A percentile compares a stretch with the other conserved stretches of the same genome.
Evolutionary conservation across 2,888 invertebrate species (phyloP).

Genomic region (Sinopyrophorus schimmeli): DNA sequence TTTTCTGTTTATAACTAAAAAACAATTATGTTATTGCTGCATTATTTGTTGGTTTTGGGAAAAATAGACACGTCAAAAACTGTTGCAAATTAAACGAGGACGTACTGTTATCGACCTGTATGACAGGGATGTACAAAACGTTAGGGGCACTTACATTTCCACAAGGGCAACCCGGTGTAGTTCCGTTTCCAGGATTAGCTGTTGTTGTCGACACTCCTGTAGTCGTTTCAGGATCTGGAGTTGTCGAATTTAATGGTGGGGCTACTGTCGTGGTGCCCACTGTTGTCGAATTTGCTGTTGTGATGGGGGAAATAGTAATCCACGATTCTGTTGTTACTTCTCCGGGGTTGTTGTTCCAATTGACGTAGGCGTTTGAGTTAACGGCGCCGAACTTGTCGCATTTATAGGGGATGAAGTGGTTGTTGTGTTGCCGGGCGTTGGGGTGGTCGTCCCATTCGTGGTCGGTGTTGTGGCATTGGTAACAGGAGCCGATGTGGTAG

Average conservation of each 20-base stretch:
- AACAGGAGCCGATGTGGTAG: neutral
- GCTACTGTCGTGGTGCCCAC: neutral
- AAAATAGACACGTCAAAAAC: constrained; percentile 18
- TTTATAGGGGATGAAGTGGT: neutral
- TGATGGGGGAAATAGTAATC: neutral
- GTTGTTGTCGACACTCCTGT: neutral
- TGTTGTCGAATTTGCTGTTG: neutral
- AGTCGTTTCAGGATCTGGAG: neutral
- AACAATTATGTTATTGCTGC: too few species aligned
- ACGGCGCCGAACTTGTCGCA: neutral
- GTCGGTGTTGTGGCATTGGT: neutral
- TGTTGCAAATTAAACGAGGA: constrained; percentile 5
- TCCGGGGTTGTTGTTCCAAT: too few species aligned
- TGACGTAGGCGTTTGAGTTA: too few species aligned
- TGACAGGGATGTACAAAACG: constrained; percentile 15
- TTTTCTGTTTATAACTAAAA: too few species aligned
- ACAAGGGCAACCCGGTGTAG: constrained; percentile 3
- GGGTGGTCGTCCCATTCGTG: neutral
- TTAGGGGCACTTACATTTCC: neutral
- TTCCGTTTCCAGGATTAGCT: neutral
- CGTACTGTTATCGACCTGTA: constrained; percentile 6
- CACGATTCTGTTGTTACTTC: too few species aligned
- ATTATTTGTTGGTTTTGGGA: too few species aligned
- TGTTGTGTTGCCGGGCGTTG: neutral
- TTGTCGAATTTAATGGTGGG: neutral